A percentile compares a stretch with the other conserved stretches of the same genome.
phyloP scores from a whole-genome alignment of 2,888 invertebrate genomes.

The Amiota communis region DNA sequence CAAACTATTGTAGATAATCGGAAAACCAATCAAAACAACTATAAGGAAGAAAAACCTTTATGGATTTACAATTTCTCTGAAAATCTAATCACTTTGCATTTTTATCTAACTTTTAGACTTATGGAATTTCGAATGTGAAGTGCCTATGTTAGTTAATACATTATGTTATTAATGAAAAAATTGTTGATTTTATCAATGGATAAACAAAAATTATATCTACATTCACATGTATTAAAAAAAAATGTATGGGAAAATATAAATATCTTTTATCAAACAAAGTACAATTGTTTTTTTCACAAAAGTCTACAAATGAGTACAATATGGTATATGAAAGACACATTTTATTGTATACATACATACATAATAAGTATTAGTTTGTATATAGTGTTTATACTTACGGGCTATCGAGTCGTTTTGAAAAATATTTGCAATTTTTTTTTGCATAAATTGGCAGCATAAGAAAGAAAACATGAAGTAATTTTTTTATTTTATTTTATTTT shows the following conservation, averaged over 20 bases:
- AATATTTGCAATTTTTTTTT: neutral
- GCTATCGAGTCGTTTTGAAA: neutral
- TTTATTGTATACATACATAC: too few species aligned
- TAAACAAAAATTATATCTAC: too few species aligned
- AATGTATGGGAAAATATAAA: neutral
- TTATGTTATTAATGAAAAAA: too few species aligned
- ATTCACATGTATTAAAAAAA: neutral
- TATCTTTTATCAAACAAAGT: neutral
- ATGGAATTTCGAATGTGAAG: too few species aligned
- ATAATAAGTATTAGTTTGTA: neutral
- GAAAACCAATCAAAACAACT: too few species aligned
- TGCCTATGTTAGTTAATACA: too few species aligned
- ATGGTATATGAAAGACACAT: neutral
- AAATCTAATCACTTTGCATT: too few species aligned
- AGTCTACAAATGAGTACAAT: conserved; percentile 2
- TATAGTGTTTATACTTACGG: conserved; percentile 10
- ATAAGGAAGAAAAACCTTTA: too few species aligned
- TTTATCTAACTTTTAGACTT: too few species aligned
- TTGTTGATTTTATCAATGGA: too few species aligned
- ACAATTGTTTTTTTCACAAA: neutral
- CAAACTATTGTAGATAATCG: too few species aligned
- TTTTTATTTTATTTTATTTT: conserved; percentile 3
- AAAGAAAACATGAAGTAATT: neutral
- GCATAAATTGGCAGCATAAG: conserved; percentile 21
- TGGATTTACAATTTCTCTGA: too few species aligned